A percentile compares a stretch with the other conserved stretches of the same genome.
These are phyloP conservation scores for Enteromius trimaculatus DNA, from an alignment of 2,797 vertebrate species.

Conservation along the genomic window DNA sequence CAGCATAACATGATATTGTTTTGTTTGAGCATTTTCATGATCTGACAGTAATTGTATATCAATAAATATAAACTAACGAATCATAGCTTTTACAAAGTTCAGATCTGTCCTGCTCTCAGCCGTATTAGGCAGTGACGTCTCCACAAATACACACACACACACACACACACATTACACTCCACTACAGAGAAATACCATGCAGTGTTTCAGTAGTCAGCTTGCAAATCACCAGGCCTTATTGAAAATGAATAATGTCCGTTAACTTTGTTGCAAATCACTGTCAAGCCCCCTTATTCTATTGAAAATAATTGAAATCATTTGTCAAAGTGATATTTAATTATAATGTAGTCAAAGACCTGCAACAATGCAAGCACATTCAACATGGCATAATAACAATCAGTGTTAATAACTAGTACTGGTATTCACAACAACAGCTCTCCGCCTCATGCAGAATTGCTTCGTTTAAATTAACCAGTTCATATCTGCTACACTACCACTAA, in stretches of 20 bases:
- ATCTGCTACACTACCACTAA: neutral
- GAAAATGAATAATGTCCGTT: neutral
- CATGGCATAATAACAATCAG: neutral
- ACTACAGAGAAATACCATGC: neutral
- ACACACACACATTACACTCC: neutral
- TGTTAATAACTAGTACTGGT: neutral
- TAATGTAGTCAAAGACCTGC: neutral
- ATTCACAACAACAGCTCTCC: neutral
- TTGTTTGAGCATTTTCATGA: neutral
- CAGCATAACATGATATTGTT: neutral
- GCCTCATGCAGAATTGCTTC: neutral
- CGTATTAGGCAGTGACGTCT: neutral
- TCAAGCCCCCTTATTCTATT: neutral
- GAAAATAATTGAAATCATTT: neutral
- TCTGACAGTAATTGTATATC: neutral
- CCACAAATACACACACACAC: neutral
- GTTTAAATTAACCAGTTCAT: neutral
- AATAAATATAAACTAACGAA: neutral
- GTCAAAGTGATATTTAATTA: constrained; percentile 9
- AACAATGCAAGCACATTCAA: neutral
- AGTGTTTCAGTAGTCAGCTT: neutral
- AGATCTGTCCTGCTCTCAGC: neutral
- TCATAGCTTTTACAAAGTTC: neutral
- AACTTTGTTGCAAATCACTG: neutral
- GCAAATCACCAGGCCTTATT: neutral